Conservation (phyloP, 2,888 invertebrate species). For the Erebia aethiops region DNA sequence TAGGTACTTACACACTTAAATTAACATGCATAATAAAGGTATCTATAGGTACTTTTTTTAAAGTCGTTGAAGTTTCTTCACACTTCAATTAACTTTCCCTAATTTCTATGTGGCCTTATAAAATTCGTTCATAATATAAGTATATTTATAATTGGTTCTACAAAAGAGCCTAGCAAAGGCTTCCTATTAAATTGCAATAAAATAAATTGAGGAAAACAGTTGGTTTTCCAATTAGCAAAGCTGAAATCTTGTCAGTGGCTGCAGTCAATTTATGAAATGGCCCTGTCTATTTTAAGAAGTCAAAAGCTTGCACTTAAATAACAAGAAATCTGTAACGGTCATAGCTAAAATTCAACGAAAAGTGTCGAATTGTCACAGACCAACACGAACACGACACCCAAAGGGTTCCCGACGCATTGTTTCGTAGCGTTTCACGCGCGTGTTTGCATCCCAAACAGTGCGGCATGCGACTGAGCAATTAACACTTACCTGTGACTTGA, state of each 20-base stretch:
- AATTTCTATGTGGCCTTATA: too few relatives aligned
- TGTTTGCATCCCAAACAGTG: conserved; percentile 72
- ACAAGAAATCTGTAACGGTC: conserved; percentile 33
- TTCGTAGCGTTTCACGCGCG: conserved; percentile 53
- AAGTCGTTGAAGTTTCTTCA: too few relatives aligned
- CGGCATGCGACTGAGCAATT: conserved; percentile 75
- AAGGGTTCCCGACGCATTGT: conserved; percentile 63
- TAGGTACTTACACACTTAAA: too few relatives aligned
- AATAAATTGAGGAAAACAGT: neutral
- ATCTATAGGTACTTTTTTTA: too few relatives aligned
- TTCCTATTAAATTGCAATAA: too few relatives aligned
- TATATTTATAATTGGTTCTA: too few relatives aligned
- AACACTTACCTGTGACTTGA: conserved; percentile 81
- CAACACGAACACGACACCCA: conserved; percentile 57
- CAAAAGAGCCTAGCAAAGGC: too few relatives aligned
- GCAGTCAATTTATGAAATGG: neutral
- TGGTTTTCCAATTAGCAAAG: neutral
- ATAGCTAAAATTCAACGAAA: conserved; percentile 42
- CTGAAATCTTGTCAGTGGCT: neutral
- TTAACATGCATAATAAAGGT: too few relatives aligned
- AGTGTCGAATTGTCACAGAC: conserved; percentile 64
- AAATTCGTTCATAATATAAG: too few relatives aligned
- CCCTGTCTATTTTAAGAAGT: neutral
- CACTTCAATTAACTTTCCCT: too few relatives aligned
- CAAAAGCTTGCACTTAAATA: conserved; percentile 9